Percentiles rank a stretch among this genome's conserved stretches.
Conservation (phyloP, 1,140 invertebrate genomes). For the Phocides pigmalion region DNA sequence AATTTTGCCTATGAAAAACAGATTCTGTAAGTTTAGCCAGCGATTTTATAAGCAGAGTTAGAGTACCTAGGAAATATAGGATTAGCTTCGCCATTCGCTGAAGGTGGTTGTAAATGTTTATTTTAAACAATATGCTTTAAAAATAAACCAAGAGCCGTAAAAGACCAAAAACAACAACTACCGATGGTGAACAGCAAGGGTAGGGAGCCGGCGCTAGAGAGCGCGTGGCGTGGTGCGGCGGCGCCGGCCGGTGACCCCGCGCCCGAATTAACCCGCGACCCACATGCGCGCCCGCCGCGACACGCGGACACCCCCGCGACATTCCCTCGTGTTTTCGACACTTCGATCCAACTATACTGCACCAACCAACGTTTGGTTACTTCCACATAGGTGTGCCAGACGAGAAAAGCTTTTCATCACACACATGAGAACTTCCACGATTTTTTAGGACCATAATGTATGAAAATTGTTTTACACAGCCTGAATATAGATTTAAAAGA, state of each 20-base stretch:
- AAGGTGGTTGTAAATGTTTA: too few species aligned
- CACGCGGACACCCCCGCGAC: constrained; percentile 22
- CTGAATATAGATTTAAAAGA: too few species aligned
- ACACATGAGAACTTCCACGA: background rate
- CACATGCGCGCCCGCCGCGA: constrained; percentile 36
- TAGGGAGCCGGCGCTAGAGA: constrained; percentile 10
- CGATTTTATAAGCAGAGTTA: too few species aligned
- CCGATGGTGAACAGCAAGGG: constrained; percentile 7
- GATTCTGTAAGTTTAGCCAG: too few species aligned
- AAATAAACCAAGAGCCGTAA: too few species aligned
- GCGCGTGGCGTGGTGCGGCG: constrained; percentile 20
- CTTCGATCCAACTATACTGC: background rate
- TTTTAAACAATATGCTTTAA: too few species aligned
- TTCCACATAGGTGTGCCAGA: background rate
- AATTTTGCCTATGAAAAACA: too few species aligned
- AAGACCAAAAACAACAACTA: background rate
- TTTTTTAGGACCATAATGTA: too few species aligned
- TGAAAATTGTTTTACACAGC: too few species aligned
- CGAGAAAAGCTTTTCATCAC: too few species aligned
- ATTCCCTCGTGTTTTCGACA: background rate
- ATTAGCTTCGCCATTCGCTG: too few species aligned
- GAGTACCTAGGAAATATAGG: too few species aligned
- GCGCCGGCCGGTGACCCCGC: constrained; percentile 57
- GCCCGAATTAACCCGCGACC: constrained; percentile 59
- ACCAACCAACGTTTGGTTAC: background rate